Evolutionary conservation across 64 coral and sea anemone species (phyloP).

Genomic region (Porites lutea): DNA sequence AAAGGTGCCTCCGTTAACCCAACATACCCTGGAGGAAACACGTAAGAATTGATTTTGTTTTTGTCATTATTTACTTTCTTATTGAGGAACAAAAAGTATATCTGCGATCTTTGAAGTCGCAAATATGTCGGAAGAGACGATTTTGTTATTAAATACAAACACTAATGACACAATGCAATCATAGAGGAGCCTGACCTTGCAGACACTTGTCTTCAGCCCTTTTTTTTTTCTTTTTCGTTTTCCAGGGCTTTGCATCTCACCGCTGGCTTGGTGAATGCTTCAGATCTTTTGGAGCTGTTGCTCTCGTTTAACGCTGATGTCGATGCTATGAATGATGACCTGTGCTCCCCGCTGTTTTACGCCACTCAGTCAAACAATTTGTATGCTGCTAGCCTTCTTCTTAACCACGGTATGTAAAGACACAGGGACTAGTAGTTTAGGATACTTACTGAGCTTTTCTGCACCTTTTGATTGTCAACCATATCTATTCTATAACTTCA

Average conservation of each 20-base stretch:
- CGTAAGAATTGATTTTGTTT: not conserved
- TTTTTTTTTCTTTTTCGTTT: not conserved
- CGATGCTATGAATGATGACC: conserved; percentile 79
- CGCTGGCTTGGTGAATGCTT: conserved; percentile 79
- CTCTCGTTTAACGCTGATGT: conserved; percentile 80
- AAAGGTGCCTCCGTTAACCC: conserved; percentile 86
- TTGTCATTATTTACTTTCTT: not conserved
- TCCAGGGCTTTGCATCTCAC: conserved; percentile 83
- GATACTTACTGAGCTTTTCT: too few species aligned
- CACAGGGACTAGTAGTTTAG: too few species aligned
- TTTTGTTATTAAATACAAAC: too few species aligned
- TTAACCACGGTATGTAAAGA: conserved; percentile 64
- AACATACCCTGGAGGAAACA: conserved; percentile 81
- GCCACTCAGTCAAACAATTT: conserved; percentile 87
- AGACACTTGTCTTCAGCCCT: not conserved
- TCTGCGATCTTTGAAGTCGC: too few species aligned
- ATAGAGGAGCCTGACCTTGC: not conserved
- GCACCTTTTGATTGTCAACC: too few species aligned
- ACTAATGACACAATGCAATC: too few species aligned
- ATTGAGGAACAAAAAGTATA: too few species aligned
- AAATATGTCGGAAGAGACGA: too few species aligned
- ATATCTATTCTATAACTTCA: too few species aligned
- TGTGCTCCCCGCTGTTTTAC: conserved; percentile 89
- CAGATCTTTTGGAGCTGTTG: conserved; percentile 80
- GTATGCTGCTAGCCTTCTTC: conserved; percentile 81